Evolutionary conservation across 2,113 vertebrate species (phyloP).

Genomic region (Cyanistes caeruleus): DNA sequence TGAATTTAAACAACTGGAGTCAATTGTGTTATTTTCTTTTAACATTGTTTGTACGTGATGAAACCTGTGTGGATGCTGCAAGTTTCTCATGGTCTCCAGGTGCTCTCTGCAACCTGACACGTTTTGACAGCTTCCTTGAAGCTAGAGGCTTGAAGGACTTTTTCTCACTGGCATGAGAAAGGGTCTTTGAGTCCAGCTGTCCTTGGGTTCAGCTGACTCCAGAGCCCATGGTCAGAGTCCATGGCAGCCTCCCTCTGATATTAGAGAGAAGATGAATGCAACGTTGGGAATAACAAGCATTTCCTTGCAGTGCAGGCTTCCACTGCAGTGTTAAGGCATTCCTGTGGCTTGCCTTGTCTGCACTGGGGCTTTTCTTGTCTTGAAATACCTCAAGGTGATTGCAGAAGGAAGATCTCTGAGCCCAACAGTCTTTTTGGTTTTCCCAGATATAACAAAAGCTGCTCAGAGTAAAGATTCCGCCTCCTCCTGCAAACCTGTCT

Average conservation of each 20-base stretch:
- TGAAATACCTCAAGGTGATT: neutral
- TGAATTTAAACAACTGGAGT: neutral
- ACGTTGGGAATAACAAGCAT: fast-evolving
- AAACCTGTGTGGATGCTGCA: neutral
- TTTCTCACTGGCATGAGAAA: neutral
- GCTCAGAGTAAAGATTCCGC: neutral
- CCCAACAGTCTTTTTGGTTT: neutral
- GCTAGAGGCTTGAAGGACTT: neutral
- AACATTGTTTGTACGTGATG: neutral
- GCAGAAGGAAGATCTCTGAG: neutral
- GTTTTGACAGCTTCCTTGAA: neutral
- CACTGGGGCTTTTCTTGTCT: neutral
- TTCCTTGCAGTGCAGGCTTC: neutral
- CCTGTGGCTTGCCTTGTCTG: neutral
- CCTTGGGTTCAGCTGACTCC: neutral
- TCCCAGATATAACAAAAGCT: neutral
- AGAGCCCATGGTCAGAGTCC: neutral
- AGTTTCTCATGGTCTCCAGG: neutral
- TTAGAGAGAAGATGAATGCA: neutral
- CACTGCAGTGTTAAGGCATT: neutral
- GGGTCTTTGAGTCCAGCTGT: neutral
- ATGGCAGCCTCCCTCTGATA: neutral
- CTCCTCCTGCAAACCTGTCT: neutral
- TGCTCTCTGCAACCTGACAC: neutral
- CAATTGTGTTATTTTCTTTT: neutral